phyloP scores from a whole-genome alignment of 2,797 vertebrate species.

The Mareca penelope region DNA sequence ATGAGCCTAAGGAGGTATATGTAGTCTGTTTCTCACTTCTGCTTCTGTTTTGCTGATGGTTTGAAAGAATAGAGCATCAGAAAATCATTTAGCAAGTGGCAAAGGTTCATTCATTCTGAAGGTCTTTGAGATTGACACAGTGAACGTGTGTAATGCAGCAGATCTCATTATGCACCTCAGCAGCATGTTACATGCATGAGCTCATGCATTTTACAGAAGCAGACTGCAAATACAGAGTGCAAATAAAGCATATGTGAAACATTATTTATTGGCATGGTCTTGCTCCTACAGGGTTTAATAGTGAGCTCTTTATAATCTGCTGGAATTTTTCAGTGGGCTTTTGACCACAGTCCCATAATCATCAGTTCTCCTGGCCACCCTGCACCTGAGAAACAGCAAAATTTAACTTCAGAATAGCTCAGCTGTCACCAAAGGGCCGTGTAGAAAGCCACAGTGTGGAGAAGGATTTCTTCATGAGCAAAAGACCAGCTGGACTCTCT shows the following conservation, averaged over 20 bases:
- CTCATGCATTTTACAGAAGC: slow-evolving; percentile 50
- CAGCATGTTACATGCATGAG: background rate
- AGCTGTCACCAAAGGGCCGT: background rate
- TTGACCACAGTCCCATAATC: background rate
- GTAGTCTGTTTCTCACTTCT: background rate
- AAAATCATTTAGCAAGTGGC: background rate
- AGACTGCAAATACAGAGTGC: background rate
- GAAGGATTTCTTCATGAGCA: background rate
- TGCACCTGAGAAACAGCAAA: background rate
- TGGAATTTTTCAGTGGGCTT: background rate
- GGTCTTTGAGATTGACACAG: background rate
- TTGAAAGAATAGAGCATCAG: background rate
- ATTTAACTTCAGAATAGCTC: background rate
- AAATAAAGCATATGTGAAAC: slow-evolving; percentile 15
- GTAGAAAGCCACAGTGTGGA: background rate
- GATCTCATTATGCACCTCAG: background rate
- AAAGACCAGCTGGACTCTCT: background rate
- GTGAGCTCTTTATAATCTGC: background rate
- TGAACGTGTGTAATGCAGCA: background rate
- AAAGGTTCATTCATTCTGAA: background rate
- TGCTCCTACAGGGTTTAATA: background rate
- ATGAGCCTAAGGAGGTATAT: background rate
- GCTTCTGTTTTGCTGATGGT: background rate
- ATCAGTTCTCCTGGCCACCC: background rate
- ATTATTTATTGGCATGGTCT: slow-evolving; percentile 11